Evolutionary conservation across 2,797 vertebrate genomes (phyloP), one percentile per base, ranked within the genome.

Genomic region (Onychomys arenicola): DNA sequence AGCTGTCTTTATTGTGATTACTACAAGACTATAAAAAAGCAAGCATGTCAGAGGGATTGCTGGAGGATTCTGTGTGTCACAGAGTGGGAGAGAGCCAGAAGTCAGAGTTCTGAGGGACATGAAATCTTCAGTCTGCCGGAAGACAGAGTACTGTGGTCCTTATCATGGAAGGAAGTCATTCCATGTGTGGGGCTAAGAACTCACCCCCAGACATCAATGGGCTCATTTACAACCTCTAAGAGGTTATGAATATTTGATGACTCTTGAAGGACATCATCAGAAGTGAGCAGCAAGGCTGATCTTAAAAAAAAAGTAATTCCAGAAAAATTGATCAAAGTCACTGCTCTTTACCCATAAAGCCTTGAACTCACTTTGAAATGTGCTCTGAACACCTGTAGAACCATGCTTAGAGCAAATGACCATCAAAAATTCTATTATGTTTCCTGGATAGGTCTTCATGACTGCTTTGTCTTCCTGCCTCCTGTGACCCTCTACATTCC

Each of bases 401-500:
- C 95, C 96, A 94, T 90, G 69, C 67, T 73, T 65, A 65, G 21
- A 91, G 67, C 32, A 77, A 83, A 67, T 0, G 16, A 49, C 59
- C 61, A 81, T 65, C 78, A 69, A 71, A 90, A 87, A 59, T 65
- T 77, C 55, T 49, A 63, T 65, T 40, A 0, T 55, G 23, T 93
- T 89, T 93, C 7, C 73, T 89, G 69, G 46, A 55, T 73, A 81
- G 52, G 49, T 40, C 25, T 93, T 90, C 49, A 9, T 61, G 76
- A 37, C 76, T 49, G 27, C 86, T 67, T 80, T 87, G 78, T 81
- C 90, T 90, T 92, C 80, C 85, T 81, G 87, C 40, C 75, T 96
- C 34, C 59, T 87, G 37, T 92, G 85, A 75, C 92, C 98, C 94
- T 94, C 95, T 97, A 83, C 91, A 82, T 97, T 96, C 94, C 96